Evolutionary conservation across 1,140 invertebrate species (phyloP), one percentile per base, ranked within the genome.

Genomic region (Parapsyche elsis): DNA sequence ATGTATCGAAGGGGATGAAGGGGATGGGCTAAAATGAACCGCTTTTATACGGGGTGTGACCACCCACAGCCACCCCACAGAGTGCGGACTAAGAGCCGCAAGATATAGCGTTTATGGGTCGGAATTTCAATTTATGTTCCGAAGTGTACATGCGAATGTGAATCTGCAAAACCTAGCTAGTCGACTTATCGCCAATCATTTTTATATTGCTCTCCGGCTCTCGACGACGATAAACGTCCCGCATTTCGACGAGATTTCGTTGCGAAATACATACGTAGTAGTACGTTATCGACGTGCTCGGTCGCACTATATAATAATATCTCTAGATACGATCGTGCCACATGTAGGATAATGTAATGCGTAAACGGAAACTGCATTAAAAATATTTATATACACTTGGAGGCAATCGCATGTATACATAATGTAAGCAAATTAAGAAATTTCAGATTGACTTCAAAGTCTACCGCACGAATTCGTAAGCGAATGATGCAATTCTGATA

Each of bases 61-160:
- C 59, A 5, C 19, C 30, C 30, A 38, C 30, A 7, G 30, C 30
- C 30, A 38, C 30, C 12, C 10, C 19, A 1, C 19, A 67, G 1
- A 16, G 2, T 12, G 71, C 9, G 71, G 71, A 46, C 71, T 73
- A 23, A 19, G 38, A 45, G 45, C 71, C 71, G 71, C 45, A 73
- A 73, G 71, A 73, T 73, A 73, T 73, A 45, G 71, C 71, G 71
- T 67, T 67, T 67, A 67, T 45, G 71, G 61, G 71, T 49, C 21
- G 24, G 45, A 73, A 73, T 73, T 73, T 73, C 38, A 73, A 73
- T 73, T 73, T 73, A 73, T 73, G 71, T 23, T 23, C 23, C 1
- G 2, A 9, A 23, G 64, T 67, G 59, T 64, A 24, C 26, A 67
- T 61, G 59, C 59, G 59, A 61, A 61, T 61, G 19, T 30, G 64